Percentiles rank a stretch among this genome's conserved stretches.
phyloP scores from a whole-genome alignment of 1,140 invertebrate genomes.

The Bemisia tabaci region DNA sequence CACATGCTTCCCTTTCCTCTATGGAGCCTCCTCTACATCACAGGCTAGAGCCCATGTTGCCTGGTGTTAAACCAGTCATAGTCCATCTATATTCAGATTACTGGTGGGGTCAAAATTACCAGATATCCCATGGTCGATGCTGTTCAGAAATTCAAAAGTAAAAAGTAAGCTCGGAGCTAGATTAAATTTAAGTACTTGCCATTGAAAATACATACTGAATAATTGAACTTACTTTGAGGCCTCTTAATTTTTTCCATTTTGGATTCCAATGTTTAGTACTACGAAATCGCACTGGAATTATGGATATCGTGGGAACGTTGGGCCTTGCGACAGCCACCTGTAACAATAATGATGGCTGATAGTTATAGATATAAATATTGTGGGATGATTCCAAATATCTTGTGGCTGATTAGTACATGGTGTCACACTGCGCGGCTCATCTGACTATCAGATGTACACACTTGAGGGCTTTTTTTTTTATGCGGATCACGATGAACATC shows the following conservation, averaged over 20 bases:
- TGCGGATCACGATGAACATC: too few relatives aligned
- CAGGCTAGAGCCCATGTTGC: neutral
- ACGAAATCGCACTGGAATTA: too few relatives aligned
- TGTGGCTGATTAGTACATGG: too few relatives aligned
- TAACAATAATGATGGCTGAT: too few relatives aligned
- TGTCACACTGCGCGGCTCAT: too few relatives aligned
- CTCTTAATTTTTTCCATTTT: constrained; percentile 19
- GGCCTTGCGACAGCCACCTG: too few relatives aligned
- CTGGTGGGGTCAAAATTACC: neutral
- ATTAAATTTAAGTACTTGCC: neutral
- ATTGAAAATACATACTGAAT: constrained; percentile 4
- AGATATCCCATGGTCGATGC: neutral
- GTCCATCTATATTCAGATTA: neutral
- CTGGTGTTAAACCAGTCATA: neutral
- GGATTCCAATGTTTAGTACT: constrained; percentile 20
- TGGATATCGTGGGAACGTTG: too few relatives aligned
- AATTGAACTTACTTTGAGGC: constrained; percentile 14
- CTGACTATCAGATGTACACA: too few relatives aligned
- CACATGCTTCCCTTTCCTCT: neutral
- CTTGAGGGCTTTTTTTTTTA: too few relatives aligned
- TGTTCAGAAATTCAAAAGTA: neutral
- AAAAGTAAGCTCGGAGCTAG: neutral
- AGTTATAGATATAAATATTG: too few relatives aligned
- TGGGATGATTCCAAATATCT: too few relatives aligned
- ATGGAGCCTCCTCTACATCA: neutral